Percentiles rank a stretch among this genome's conserved stretches.
Evolutionary conservation across 2,888 invertebrate genomes (phyloP).

Genomic region (Octonoba sinensis): DNA sequence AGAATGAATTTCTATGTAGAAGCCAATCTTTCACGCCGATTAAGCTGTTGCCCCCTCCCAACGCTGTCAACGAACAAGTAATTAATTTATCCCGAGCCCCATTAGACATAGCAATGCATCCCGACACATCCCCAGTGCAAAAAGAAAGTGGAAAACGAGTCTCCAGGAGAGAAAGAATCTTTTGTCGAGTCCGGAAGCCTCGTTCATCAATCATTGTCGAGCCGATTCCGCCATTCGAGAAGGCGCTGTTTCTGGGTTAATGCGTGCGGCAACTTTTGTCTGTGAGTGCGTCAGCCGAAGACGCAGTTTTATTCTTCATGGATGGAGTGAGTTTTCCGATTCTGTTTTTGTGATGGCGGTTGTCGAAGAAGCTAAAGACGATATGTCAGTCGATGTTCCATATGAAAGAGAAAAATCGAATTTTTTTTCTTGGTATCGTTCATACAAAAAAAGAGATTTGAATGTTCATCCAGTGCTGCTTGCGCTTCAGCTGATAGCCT

Average conservation of each 20-base stretch:
- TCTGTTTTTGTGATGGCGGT: too few relatives aligned
- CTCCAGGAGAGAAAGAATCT: slow-evolving; percentile 27
- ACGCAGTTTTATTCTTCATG: too few relatives aligned
- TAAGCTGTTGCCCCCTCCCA: background rate
- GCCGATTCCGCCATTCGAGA: slow-evolving; percentile 33
- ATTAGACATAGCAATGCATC: slow-evolving; percentile 38
- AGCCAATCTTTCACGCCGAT: slow-evolving; percentile 24
- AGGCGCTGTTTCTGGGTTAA: slow-evolving; percentile 51
- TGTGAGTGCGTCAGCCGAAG: too few relatives aligned
- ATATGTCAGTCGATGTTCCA: too few relatives aligned
- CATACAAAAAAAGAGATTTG: too few relatives aligned
- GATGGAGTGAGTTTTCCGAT: too few relatives aligned
- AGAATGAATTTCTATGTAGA: slow-evolving; percentile 1
- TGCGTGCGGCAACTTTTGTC: slow-evolving; percentile 22
- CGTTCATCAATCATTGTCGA: slow-evolving; percentile 55
- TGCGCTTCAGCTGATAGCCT: too few relatives aligned
- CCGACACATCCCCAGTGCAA: slow-evolving; percentile 14
- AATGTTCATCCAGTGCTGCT: too few relatives aligned
- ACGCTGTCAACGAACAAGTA: slow-evolving; percentile 29
- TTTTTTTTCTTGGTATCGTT: too few relatives aligned
- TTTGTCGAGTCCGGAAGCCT: slow-evolving; percentile 25
- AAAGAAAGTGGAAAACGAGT: slow-evolving; percentile 28
- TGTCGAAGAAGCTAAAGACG: too few relatives aligned
- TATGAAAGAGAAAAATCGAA: too few relatives aligned
- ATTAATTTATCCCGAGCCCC: slow-evolving; percentile 53